Conservation (phyloP, 2,113 vertebrate species). For the Cranoglanis bouderius region DNA sequence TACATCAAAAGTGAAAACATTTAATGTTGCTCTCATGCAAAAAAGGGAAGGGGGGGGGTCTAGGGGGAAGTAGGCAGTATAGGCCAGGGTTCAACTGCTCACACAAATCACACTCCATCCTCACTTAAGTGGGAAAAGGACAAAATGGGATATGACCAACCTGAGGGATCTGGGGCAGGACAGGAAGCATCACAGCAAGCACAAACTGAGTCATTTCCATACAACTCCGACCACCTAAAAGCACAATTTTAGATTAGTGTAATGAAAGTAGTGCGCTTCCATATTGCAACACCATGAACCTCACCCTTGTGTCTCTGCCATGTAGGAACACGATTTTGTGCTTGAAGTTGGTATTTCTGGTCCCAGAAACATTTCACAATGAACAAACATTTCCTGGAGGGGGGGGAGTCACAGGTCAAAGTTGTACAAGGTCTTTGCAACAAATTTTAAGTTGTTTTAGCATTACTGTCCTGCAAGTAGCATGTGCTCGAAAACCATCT, state of each 20-base stretch:
- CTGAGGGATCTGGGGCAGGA: neutral
- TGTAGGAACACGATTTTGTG: constrained; percentile 67
- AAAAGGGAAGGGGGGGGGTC: no score
- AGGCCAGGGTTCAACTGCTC: no score
- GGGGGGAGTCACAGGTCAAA: neutral
- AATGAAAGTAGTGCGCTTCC: neutral
- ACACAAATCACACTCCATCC: no score
- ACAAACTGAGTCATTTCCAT: constrained; percentile 54
- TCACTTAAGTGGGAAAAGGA: no score
- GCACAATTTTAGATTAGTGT: neutral
- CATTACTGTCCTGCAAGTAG: no score
- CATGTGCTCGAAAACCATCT: no score
- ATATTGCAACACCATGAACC: constrained; percentile 23
- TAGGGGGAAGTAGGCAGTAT: no score
- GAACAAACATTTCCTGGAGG: constrained; percentile 66
- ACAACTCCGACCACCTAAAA: constrained; percentile 70
- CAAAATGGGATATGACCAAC: constrained; percentile 45
- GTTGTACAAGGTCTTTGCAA: no score
- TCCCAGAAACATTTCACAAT: constrained; percentile 63
- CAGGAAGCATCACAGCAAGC: constrained; percentile 63
- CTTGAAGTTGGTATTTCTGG: constrained; percentile 33
- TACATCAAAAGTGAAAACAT: neutral
- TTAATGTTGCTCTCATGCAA: no score
- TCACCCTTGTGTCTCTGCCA: neutral
- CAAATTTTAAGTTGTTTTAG: neutral